phyloP scores from a whole-genome alignment of 2,113 vertebrate species.

The Sebastes fasciatus region DNA sequence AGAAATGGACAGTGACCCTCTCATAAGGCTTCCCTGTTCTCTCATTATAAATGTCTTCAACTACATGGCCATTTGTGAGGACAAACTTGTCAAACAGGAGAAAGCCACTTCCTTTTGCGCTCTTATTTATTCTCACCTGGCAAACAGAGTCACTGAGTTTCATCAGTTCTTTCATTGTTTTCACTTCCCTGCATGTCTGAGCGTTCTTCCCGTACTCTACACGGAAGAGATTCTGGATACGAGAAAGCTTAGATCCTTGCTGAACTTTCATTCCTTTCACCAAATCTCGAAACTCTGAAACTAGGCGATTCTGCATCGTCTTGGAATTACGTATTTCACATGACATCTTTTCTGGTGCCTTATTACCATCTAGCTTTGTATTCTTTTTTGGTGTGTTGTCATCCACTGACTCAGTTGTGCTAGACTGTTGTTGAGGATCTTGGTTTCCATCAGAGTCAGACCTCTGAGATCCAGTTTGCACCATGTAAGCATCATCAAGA shows the following conservation, averaged over 20 bases:
- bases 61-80: constrained; percentile 61
- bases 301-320: accelerated
- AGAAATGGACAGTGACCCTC: constrained; percentile 45
- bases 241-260: not conserved
- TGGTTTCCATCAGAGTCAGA: not conserved
- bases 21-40: accelerated
- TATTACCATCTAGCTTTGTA: too few species aligned
- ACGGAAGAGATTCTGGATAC: constrained; percentile 1
- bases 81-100: constrained; percentile 36
- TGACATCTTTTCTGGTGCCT: too few species aligned
- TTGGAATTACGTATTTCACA: too few species aligned
- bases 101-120: constrained; percentile 34
- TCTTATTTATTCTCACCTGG: constrained; percentile 58
- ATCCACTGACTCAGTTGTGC: too few species aligned
- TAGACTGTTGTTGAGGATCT: too few species aligned
- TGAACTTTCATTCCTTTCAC: not conserved
- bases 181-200: constrained; percentile 23
- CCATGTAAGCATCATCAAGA: constrained; percentile 14
- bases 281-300: not conserved
- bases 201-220: constrained; percentile 39
- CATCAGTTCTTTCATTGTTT: constrained; percentile 9
- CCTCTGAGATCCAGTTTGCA: not conserved
- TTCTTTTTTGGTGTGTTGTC: too few species aligned
- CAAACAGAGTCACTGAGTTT: constrained; percentile 44
- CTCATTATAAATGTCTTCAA: not conserved